phyloP scores from a whole-genome alignment of 2,113 vertebrate species.

The Okapia johnstoni region DNA sequence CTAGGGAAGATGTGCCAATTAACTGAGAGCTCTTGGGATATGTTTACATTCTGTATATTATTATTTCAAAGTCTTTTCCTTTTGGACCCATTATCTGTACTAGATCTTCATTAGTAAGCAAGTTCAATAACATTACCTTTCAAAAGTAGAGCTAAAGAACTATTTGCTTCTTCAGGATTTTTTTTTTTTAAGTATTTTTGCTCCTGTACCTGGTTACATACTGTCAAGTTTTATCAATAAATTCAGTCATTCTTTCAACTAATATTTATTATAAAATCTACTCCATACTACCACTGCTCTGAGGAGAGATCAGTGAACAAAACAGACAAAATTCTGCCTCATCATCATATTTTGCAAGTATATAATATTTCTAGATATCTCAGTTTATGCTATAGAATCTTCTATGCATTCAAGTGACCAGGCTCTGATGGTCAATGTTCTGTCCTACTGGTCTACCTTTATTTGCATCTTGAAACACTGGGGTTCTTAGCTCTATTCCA shows the following conservation, averaged over 20 bases:
- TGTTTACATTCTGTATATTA: not conserved
- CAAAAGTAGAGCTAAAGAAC: conserved; percentile 18
- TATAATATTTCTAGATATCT: not conserved
- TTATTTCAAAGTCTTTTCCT: not conserved
- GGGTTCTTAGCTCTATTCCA: not conserved
- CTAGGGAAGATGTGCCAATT: not conserved
- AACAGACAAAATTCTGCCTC: not conserved
- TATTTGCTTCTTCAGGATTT: not conserved
- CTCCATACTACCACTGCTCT: not conserved
- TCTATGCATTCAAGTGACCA: not conserved
- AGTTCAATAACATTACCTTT: not conserved
- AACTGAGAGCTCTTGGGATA: not conserved
- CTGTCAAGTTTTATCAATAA: not conserved
- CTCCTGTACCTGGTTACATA: not conserved
- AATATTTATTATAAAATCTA: not conserved
- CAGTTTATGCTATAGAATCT: not conserved
- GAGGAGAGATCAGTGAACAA: not conserved
- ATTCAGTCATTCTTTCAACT: not conserved
- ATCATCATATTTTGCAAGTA: not conserved
- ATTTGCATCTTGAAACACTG: not conserved
- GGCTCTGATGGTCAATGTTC: not conserved
- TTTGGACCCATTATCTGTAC: conserved; percentile 3
- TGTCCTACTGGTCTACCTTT: not conserved
- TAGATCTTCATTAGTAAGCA: not conserved
- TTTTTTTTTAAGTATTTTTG: not conserved